These are phyloP conservation scores for Pseudolaguvia tuberculata DNA, from an alignment of 2,113 vertebrate genomes.

Conservation along the genomic window DNA sequence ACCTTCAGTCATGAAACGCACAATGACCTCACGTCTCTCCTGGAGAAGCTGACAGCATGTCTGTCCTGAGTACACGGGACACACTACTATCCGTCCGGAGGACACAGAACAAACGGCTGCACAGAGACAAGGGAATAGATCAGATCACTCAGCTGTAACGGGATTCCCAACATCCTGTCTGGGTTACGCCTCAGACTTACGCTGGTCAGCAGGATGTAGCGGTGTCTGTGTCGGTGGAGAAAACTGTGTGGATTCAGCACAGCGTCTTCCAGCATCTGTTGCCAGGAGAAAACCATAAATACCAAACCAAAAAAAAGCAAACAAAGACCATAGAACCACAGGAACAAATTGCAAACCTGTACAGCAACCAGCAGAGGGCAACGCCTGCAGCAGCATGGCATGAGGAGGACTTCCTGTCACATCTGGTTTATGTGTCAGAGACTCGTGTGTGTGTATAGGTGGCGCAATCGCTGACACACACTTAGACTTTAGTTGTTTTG, in stretches of 20 bases:
- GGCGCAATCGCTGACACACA: constrained; percentile 26
- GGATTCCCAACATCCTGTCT: no score
- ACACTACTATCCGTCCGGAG: constrained; percentile 25
- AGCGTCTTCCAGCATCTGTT: neutral
- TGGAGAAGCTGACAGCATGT: constrained; percentile 56
- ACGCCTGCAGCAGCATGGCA: neutral
- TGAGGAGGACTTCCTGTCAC: neutral
- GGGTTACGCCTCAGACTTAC: constrained; percentile 14
- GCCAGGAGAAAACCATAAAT: neutral
- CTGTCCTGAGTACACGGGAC: constrained; percentile 7
- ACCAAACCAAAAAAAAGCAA: neutral
- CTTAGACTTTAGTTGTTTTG: constrained; percentile 45
- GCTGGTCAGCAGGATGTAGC: constrained; percentile 5
- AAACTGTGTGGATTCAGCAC: neutral
- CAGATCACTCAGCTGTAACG: neutral
- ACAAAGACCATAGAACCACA: neutral
- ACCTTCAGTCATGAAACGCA: constrained; percentile 69
- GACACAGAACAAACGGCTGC: constrained; percentile 4
- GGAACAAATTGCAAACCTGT: constrained; percentile 12
- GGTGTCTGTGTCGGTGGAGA: constrained; percentile 11
- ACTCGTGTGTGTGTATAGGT: neutral
- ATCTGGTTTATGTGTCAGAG: neutral
- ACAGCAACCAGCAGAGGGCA: neutral
- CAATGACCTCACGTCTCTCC: constrained; percentile 59
- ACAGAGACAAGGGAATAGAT: neutral